Conservation (phyloP, 2,113 vertebrate species). For the Ahaetulla prasina region DNA sequence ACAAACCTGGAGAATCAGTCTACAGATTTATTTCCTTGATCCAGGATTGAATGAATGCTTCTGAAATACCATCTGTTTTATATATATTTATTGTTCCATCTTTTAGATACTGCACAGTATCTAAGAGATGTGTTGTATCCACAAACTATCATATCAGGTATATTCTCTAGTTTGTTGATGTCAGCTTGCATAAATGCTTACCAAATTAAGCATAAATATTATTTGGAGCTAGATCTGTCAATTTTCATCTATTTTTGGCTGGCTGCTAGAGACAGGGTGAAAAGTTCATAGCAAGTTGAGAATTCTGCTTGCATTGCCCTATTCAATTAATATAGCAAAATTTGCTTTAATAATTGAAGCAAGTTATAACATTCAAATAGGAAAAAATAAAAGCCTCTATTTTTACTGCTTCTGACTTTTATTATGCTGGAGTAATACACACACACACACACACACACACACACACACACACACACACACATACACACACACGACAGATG, state of each 20-base stretch:
- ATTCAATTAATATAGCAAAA: background rate
- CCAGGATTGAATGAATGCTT: background rate
- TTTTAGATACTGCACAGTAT: background rate
- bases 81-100: background rate
- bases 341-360: background rate
- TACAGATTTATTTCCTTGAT: background rate
- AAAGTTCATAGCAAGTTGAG: background rate
- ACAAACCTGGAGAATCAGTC: background rate
- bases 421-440: background rate
- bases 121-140: background rate
- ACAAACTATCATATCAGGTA: background rate
- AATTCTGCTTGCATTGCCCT: background rate
- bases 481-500: no score
- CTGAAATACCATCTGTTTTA: no score
- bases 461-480: no score
- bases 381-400: background rate
- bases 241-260: background rate
- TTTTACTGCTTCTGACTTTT: background rate
- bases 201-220: background rate
- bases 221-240: background rate
- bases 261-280: background rate
- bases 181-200: background rate
- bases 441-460: no score
- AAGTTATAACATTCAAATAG: background rate
- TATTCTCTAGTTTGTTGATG: background rate